phyloP scores from a whole-genome alignment of 2,888 invertebrate species.

The Meghimatium bilineatum region DNA sequence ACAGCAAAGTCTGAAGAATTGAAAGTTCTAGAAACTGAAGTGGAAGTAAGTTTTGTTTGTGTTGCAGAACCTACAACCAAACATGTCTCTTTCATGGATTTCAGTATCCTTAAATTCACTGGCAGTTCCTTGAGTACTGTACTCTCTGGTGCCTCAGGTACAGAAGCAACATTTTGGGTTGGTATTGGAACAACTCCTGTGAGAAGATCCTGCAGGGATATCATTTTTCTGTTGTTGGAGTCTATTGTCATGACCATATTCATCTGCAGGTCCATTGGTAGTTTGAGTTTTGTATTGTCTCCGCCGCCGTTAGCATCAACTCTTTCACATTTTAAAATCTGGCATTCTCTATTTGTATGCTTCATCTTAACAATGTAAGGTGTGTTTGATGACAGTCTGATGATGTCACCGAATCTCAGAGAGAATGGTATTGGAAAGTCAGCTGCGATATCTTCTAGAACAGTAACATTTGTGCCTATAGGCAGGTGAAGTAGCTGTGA shows the following conservation, averaged over 20 bases:
- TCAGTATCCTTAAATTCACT: constrained; percentile 27
- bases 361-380: constrained; percentile 60
- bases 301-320: constrained; percentile 52
- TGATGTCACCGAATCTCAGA: constrained; percentile 61
- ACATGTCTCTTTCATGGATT: constrained; percentile 33
- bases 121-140: constrained; percentile 37
- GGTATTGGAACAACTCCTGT: constrained; percentile 56
- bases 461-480: constrained; percentile 56
- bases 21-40: neutral
- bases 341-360: constrained; percentile 43
- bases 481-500: constrained; percentile 58
- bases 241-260: constrained; percentile 45
- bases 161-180: constrained; percentile 24
- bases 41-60: neutral
- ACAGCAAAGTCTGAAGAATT: neutral
- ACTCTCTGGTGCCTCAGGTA: neutral
- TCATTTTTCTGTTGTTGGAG: constrained; percentile 32
- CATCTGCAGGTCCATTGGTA: constrained; percentile 65
- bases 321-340: constrained; percentile 58
- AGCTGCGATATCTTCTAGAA: constrained; percentile 64
- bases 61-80: constrained; percentile 30
- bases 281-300: constrained; percentile 55
- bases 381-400: constrained; percentile 59
- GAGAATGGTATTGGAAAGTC: constrained; percentile 66
- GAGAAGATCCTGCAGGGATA: constrained; percentile 45